Evolutionary conservation across 2,888 invertebrate genomes (phyloP), one percentile per base, ranked within the genome.

Genomic region (Phalera bucephala): DNA sequence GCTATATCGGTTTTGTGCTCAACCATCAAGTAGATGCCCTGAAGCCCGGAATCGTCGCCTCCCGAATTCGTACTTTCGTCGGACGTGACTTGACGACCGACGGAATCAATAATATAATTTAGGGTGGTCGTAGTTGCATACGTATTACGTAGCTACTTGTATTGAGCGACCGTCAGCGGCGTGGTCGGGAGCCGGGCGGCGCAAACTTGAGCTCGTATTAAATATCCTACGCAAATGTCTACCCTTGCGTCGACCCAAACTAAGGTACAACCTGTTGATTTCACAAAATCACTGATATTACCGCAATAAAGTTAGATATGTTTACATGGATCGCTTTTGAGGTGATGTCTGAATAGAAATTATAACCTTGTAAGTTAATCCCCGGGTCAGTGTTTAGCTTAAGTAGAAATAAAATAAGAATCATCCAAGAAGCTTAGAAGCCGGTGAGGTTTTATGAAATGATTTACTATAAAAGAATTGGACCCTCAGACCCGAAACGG

Each of bases 51-150:
- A 45, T 52, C 57, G 42, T 57, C 54, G 55, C 60, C 58, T 64
- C 57, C 65, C 55, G 33, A 69, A 71, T 68, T 53, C 54, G 63
- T 64, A 72, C 52, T 56, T 5, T 55, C 63, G 52, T 59, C 40
- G 66, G 66, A 80, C 80, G 81, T 81, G 81, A 76, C 83, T 80
- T 80, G 80, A 81, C 84, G 80, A 64, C 72, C 84, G 80, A 64
- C 72, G 62, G 57, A 66, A 73, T 72, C 73, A 68, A 74, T 72
- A 71, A 56, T 64, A 61, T 67, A 59, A 53, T 56, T 57, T 60
- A 53, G 56, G 48, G 63, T 61, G 51, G 50, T 17, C 60, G 55
- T 51, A 45, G 45, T 46, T 49, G 45, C 50, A 42, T 57, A 57
- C 42, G n/a, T n/a, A n/a, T n/a, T n/a, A n/a, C n/a, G 40, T 42